phyloP scores from a whole-genome alignment of 2,888 invertebrate species.

The Trissolcus brochymenae region DNA sequence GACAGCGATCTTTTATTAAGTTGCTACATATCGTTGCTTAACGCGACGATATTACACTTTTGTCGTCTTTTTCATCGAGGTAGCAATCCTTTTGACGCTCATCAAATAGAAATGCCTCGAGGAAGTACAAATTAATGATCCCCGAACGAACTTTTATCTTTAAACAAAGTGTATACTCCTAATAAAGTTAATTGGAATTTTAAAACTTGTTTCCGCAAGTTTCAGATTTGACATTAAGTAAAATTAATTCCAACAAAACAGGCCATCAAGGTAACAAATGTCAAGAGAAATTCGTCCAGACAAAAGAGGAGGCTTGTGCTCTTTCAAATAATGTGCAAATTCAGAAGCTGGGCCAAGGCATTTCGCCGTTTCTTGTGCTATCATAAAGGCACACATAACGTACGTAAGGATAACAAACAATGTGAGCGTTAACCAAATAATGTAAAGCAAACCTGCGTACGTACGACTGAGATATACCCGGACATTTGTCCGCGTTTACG shows the following conservation, averaged over 20 bases:
- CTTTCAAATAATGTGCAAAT: conserved; percentile 46
- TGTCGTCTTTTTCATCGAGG: background rate
- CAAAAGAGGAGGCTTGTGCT: conserved; percentile 47
- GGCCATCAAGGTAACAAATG: conserved; percentile 44
- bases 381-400: conserved; percentile 60
- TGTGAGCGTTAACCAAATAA: conserved; percentile 71
- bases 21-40: conserved; percentile 17
- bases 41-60: conserved; percentile 35
- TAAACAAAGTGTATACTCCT: too few relatives aligned
- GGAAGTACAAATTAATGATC: too few relatives aligned
- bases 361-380: conserved; percentile 52
- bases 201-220: too few relatives aligned
- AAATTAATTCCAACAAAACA: conserved; percentile 25
- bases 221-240: background rate
- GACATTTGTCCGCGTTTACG: conserved; percentile 74
- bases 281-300: conserved; percentile 38
- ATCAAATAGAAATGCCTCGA: too few relatives aligned
- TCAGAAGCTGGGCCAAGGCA: conserved; percentile 49
- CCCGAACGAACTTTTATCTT: too few relatives aligned
- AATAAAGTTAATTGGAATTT: too few relatives aligned
- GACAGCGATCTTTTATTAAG: conserved; percentile 46
- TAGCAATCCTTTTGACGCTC: too few relatives aligned
- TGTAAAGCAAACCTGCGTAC: conserved; percentile 71
- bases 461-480: conserved; percentile 69
- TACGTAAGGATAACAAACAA: conserved; percentile 68